phyloP scores from a whole-genome alignment of 2,888 invertebrate species.

The Hydrotaea cyrtoneurina region DNA sequence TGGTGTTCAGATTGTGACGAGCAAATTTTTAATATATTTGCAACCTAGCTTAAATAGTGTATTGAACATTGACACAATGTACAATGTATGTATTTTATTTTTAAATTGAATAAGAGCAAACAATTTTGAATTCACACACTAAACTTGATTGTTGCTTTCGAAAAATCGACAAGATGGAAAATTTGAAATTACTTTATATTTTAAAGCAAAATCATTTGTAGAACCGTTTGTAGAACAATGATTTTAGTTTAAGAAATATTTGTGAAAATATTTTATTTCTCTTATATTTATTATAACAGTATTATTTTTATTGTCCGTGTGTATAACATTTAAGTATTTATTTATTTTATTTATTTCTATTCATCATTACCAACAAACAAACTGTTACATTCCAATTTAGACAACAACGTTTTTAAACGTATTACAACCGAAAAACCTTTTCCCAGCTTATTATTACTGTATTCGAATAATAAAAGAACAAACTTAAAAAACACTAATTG shows the following conservation, averaged over 20 bases:
- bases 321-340: conserved; percentile 37
- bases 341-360: conserved; percentile 30
- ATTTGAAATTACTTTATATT: too few species aligned
- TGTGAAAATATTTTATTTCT: not conserved
- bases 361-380: conserved; percentile 26
- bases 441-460: conserved; percentile 36
- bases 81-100: too few species aligned
- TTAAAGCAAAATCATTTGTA: not conserved
- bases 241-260: not conserved
- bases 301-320: conserved; percentile 61
- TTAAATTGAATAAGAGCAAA: too few species aligned
- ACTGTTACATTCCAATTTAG: conserved; percentile 51
- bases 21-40: too few species aligned
- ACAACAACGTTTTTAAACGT: conserved; percentile 45
- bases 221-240: not conserved
- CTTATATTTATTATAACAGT: conserved; percentile 42
- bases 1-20: too few species aligned
- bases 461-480: conserved; percentile 7
- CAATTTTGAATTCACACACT: too few species aligned
- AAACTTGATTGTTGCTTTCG: too few species aligned
- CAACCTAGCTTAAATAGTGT: too few species aligned
- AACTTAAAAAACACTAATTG: too few species aligned
- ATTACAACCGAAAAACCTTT: conserved; percentile 32
- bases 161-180: too few species aligned
- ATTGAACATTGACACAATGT: too few species aligned